These are phyloP conservation scores for Laticauda colubrina DNA, from an alignment of 2,113 vertebrate genomes.

Conservation along the genomic window DNA sequence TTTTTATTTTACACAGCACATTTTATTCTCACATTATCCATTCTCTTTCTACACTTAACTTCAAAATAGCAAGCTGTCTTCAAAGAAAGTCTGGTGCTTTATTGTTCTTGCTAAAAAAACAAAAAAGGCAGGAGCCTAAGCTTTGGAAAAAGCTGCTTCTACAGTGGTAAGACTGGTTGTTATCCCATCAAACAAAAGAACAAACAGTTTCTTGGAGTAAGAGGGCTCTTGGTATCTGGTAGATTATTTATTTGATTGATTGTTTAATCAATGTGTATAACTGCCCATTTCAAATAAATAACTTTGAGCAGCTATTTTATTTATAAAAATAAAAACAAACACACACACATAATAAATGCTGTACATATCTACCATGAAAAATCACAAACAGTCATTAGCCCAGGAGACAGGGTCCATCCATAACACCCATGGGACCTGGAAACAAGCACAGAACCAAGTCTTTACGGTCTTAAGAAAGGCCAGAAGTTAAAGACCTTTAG, in stretches of 20 bases:
- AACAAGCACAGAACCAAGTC: background rate
- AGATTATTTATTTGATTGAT: background rate
- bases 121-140: background rate
- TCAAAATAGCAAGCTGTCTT: background rate
- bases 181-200: background rate
- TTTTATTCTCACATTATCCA: background rate
- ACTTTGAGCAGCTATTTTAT: background rate
- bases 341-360: background rate
- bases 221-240: background rate
- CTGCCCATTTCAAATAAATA: background rate
- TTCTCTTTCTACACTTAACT: background rate
- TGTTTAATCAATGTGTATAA: background rate
- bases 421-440: background rate
- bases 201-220: background rate
- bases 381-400: background rate
- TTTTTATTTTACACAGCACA: background rate
- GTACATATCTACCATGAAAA: background rate
- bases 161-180: background rate
- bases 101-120: background rate
- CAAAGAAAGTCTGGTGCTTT: background rate
- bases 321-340: background rate
- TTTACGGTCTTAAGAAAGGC: background rate
- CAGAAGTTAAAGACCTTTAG: background rate
- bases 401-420: background rate
- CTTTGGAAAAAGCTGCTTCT: background rate